Base-by-base conservation (phyloP, 2,797 vertebrate species). In the Phyllotis vaccarum region DNA sequence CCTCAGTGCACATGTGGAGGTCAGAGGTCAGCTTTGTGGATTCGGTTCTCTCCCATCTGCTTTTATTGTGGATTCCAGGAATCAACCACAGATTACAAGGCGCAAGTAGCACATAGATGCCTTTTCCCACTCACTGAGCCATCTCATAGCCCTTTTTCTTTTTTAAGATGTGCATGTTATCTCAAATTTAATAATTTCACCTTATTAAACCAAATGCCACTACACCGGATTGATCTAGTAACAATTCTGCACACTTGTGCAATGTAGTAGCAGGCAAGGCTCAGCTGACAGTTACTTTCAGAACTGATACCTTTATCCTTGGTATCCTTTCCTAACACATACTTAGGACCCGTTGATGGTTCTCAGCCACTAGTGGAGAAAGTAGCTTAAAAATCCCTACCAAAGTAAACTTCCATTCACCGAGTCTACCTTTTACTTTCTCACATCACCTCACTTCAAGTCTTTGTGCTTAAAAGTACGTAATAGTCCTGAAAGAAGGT, bases 391-490 rank as follows among this genome's bases (percentile, higher is more conserved):
- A 92, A 96, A 86, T 72, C 76, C 83, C 88, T 78, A 94, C 37
- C 37, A 54, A 76, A n/a, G 56, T 86, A 75, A 85, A 58, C 96
- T 95, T 96, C 91, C 86, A 82, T 90, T 95, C 78, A 91, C 22
- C 83, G n/a, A 16, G 81, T 92, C 95, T 34, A 92, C 86, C 78
- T 97, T 29, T 56, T 92, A 14, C 60, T 94, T 97, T 97, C 19
- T 66, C 85, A 43, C 22, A 92, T 40, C 34, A 87, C 79, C 90
- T 96, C 76, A 81, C 46, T 80, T 83, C 5, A 95, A 93, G 64
- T 72, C 52, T 92, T 91, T 56, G 81, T 95, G 64, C 68, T 68
- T 93, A 54, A 43, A 94, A 86, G 66, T 96, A 92, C 81, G 34
- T 76, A 89, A 79, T 93, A 70, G 16, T 54, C 64, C 80, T 94